phyloP scores from a whole-genome alignment of 2,797 vertebrate genomes.

The Pangasius mekongensis region DNA sequence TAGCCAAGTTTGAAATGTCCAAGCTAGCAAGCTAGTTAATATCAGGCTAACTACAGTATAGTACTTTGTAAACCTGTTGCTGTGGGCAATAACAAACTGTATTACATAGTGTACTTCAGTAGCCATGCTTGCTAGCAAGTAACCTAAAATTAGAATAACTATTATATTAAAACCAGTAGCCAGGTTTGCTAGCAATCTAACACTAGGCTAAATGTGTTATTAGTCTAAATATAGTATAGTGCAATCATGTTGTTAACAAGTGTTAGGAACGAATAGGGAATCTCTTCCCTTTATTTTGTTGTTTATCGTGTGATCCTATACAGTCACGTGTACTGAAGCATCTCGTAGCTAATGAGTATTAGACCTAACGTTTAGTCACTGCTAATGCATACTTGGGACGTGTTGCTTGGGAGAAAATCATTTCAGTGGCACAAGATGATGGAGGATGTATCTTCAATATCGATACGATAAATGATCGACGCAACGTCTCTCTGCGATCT shows the following conservation, averaged over 20 bases:
- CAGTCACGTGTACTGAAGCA: background rate
- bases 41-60: background rate
- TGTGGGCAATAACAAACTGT: background rate
- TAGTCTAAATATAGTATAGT: background rate
- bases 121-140: background rate
- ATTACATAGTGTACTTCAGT: background rate
- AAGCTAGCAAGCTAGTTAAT: background rate
- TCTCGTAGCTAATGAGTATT: background rate
- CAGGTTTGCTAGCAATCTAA: background rate
- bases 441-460: background rate
- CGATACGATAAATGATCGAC: background rate
- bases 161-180: background rate
- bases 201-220: background rate
- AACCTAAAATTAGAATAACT: background rate
- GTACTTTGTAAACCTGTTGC: background rate
- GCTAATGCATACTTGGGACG: background rate
- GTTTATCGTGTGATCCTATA: background rate
- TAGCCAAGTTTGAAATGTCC: too few species aligned
- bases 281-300: background rate
- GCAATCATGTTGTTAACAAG: background rate
- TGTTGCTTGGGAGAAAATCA: background rate
- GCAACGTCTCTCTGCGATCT: background rate
- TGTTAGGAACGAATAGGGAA: background rate
- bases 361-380: background rate
- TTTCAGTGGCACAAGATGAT: background rate